phyloP scores from a whole-genome alignment of 2,888 invertebrate species.

The Apotomis turbidana region DNA sequence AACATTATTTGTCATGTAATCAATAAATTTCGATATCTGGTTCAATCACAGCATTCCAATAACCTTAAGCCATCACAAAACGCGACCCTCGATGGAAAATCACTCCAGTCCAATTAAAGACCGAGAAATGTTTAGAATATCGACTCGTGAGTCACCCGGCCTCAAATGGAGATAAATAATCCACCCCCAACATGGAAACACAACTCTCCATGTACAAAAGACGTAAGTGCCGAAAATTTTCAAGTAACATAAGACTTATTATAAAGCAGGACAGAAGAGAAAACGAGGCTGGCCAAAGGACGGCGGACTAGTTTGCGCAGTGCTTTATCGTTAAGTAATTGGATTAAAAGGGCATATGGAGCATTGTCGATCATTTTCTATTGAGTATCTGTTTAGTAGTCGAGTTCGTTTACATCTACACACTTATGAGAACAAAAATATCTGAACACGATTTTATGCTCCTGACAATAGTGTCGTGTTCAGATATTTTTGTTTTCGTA shows the following conservation, averaged over 20 bases:
- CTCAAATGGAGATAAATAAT: constrained; percentile 34
- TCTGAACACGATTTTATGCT: too few species aligned
- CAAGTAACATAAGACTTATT: not conserved
- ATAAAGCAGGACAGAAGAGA: constrained; percentile 12
- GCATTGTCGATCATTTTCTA: constrained; percentile 17
- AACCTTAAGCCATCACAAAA: constrained; percentile 11
- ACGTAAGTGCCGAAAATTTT: not conserved
- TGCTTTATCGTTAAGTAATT: constrained; percentile 27
- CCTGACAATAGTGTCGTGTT: too few species aligned
- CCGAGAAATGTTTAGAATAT: constrained; percentile 34
- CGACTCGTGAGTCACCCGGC: constrained; percentile 30
- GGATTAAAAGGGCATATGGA: constrained; percentile 26
- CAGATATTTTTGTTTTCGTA: too few species aligned
- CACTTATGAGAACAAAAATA: too few species aligned
- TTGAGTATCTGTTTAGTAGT: not conserved
- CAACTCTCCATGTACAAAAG: not conserved
- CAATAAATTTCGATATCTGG: constrained; percentile 1
- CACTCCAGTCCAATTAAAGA: constrained; percentile 23
- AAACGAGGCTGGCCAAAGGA: constrained; percentile 37
- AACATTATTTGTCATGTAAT: not conserved
- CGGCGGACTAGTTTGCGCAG: constrained; percentile 25
- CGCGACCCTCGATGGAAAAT: constrained; percentile 27
- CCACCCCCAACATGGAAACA: constrained; percentile 32
- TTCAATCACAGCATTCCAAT: constrained; percentile 20
- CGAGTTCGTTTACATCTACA: too few species aligned